Conservation (phyloP, 2,113 vertebrate genomes). For the Phylloscopus trochilus region DNA sequence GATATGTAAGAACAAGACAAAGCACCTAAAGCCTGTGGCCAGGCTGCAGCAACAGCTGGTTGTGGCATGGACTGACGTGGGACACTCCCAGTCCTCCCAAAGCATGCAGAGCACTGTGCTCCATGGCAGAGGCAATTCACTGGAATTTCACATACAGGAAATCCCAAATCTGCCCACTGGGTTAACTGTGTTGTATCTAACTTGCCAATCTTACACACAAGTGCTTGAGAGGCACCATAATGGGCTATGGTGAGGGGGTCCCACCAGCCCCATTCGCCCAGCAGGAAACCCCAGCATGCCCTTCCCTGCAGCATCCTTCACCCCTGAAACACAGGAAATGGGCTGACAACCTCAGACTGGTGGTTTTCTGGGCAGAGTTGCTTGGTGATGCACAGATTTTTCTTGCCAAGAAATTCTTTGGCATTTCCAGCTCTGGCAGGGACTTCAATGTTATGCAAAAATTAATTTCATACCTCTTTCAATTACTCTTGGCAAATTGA, state of each 20-base stretch:
- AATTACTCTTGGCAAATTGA: background rate
- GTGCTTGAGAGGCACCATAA: background rate
- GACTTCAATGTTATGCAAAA: background rate
- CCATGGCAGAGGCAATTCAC: background rate
- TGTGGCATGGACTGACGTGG: background rate
- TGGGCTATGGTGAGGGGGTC: rapidly evolving
- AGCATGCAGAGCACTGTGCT: background rate
- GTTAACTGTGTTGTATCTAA: background rate
- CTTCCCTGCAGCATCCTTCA: background rate
- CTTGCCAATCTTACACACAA: background rate
- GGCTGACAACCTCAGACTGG: background rate
- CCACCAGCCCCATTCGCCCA: rapidly evolving
- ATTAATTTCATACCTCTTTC: background rate
- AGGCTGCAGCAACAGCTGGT: background rate
- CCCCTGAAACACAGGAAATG: background rate
- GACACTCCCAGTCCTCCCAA: background rate
- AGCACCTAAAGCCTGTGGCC: background rate
- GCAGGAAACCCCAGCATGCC: rapidly evolving
- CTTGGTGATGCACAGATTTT: background rate
- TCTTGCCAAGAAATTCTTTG: background rate
- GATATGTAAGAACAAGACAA: background rate
- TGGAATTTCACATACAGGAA: background rate
- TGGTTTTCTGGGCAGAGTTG: background rate
- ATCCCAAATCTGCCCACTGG: background rate
- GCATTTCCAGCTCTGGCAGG: background rate